Percentiles rank a stretch among this genome's conserved stretches.
phyloP scores from a whole-genome alignment of 2,113 vertebrate genomes.

The Hemicordylus capensis region DNA sequence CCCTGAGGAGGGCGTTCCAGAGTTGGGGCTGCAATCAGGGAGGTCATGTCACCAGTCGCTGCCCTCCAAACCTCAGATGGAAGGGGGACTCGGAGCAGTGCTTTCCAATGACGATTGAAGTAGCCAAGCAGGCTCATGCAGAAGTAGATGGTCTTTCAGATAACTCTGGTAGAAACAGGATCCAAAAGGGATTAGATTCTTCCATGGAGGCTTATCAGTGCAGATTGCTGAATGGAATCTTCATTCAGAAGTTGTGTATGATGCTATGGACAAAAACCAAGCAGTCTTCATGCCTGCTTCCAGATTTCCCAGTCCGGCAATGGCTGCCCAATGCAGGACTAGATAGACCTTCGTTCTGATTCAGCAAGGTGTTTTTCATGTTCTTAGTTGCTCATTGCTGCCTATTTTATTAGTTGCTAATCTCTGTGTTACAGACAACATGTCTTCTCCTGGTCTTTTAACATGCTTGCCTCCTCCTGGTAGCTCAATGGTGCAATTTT shows the following conservation, averaged over 20 bases:
- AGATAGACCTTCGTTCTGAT: background rate
- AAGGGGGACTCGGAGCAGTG: too few species aligned
- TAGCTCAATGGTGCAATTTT: background rate
- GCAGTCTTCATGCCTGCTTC: background rate
- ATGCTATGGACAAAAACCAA: background rate
- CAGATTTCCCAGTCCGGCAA: background rate
- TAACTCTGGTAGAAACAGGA: too few species aligned
- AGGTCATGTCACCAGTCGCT: too few species aligned
- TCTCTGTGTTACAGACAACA: rapidly evolving
- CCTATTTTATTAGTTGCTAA: too few species aligned
- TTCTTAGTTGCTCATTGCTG: too few species aligned
- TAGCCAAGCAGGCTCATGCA: too few species aligned
- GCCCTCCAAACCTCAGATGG: too few species aligned
- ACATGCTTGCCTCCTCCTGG: background rate
- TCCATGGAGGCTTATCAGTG: background rate
- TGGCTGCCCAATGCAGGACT: background rate
- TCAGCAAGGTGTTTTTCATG: background rate
- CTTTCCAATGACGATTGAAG: too few species aligned
- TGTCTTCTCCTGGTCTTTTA: background rate
- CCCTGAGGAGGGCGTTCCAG: too few species aligned
- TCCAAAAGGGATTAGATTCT: background rate
- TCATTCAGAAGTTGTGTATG: background rate
- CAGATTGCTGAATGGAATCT: background rate
- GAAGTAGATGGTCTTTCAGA: too few species aligned
- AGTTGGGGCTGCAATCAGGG: too few species aligned